Evolutionary conservation across 2,113 vertebrate genomes (phyloP), one percentile per base, ranked within the genome.

Genomic region (Aegithalos caudatus): DNA sequence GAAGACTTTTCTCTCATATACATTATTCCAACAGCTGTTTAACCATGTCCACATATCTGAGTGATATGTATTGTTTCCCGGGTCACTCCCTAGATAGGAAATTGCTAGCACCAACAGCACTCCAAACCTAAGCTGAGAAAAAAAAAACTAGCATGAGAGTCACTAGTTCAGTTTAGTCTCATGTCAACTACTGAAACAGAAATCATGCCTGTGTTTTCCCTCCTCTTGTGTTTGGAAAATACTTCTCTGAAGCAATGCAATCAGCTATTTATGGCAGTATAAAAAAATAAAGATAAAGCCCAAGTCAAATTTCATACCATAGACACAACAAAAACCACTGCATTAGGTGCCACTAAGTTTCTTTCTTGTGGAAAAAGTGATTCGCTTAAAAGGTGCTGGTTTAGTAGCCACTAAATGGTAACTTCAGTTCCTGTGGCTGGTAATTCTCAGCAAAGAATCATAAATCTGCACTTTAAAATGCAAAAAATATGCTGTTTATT

Each of bases 401-500:
- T 61, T 37, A 78, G 18, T 11, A 67, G 37, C 9, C 35, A 44
- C 31, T 58, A 44, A 37, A 37, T 23, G 16, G 6, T 50, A 73
- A 61, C 23, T 64, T 74, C 18, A 2, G 3, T 10, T 27, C 16
- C 38, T 33, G 56, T 2, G 62, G 27, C 4, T 35, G 3, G 7
- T 37, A 33, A 27, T 16, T 42, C 60, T 73, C 60, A 28, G 17
- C 4, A 24, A 42, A 42, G 9, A 60, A 31, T 31, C 38, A 27
- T 6, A 71, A 72, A 51, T 3, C 7, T 35, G 25, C 7, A 29
- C 9, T 33, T 62, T 10, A 58, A 17, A 11, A 51, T 19, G 1
- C 14, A 4, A 48, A 45, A 44, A n/a, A 19, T 2, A 38, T 3
- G 16, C 12, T 3, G 3, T 10, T 91, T 48, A 17, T 1, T 3